A percentile compares a stretch with the other conserved stretches of the same genome.
phyloP scores from a whole-genome alignment of 1,140 invertebrate genomes.

The Sogatella furcifera region DNA sequence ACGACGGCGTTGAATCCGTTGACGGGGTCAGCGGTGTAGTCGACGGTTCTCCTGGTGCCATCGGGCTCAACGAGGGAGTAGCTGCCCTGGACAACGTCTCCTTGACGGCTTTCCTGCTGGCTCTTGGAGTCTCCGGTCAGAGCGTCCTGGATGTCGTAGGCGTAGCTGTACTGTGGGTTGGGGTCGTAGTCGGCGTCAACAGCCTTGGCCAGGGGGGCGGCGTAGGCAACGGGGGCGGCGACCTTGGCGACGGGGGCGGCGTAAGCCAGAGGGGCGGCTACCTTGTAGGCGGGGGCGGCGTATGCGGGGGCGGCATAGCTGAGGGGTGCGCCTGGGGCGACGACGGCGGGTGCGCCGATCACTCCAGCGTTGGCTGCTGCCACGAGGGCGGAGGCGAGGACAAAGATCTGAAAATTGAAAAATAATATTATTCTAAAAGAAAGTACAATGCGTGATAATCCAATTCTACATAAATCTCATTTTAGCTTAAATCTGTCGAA shows the following conservation, averaged over 20 bases:
- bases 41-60: slow-evolving; percentile 24
- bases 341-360: slow-evolving; percentile 20
- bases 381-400: slow-evolving; percentile 24
- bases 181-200: slow-evolving; percentile 38
- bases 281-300: slow-evolving; percentile 16
- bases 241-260: slow-evolving; percentile 6
- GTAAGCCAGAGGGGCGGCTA: slow-evolving; percentile 20
- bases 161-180: slow-evolving; percentile 40
- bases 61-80: slow-evolving; percentile 41
- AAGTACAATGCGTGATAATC: too few relatives aligned
- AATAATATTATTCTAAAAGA: too few relatives aligned
- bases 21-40: slow-evolving; percentile 23
- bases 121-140: slow-evolving; percentile 53
- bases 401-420: slow-evolving; percentile 26
- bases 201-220: slow-evolving; percentile 32
- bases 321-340: slow-evolving; percentile 18
- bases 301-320: slow-evolving; percentile 26
- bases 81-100: slow-evolving; percentile 52
- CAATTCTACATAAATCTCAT: too few relatives aligned
- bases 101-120: slow-evolving; percentile 51
- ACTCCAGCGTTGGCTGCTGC: slow-evolving; percentile 27
- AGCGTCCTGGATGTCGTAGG: slow-evolving; percentile 57
- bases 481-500: too few relatives aligned
- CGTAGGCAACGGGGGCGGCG: slow-evolving; percentile 6
- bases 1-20: slow-evolving; percentile 11